A percentile compares a stretch with the other conserved stretches of the same genome.
Conservation (phyloP, 2,797 vertebrate genomes). For the Sebastes taczanowskii region DNA sequence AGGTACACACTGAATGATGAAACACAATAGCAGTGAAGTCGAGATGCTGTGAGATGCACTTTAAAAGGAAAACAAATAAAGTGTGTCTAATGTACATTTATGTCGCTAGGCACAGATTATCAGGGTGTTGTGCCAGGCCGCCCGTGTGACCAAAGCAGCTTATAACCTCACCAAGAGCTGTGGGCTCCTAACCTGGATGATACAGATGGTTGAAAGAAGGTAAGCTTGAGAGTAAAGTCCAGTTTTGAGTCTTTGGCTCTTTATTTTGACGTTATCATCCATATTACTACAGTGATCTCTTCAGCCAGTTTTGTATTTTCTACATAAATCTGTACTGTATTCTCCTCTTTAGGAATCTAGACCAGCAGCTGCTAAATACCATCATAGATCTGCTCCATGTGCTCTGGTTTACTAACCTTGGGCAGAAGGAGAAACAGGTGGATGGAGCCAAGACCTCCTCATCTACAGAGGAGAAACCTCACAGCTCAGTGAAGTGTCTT, state of each 20-base stretch:
- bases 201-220: constrained; percentile 86
- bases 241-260: neutral
- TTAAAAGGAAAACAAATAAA: neutral
- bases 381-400: constrained; percentile 86
- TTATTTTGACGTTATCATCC: neutral
- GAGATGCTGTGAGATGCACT: neutral
- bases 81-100: neutral
- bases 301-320: neutral
- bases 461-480: constrained; percentile 15
- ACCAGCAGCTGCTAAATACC: constrained; percentile 79
- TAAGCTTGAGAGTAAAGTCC: constrained; percentile 43
- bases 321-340: neutral
- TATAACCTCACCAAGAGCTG: constrained; percentile 87
- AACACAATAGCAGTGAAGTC: neutral
- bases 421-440: constrained; percentile 72
- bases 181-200: constrained; percentile 90
- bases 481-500: constrained; percentile 82
- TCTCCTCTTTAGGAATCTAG: constrained; percentile 78
- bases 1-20: constrained; percentile 77
- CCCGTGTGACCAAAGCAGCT: constrained; percentile 85
- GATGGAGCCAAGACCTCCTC: constrained; percentile 1
- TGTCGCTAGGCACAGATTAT: constrained; percentile 84
- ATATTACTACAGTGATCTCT: neutral
- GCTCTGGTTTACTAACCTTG: constrained; percentile 90
- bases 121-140: constrained; percentile 84